These are phyloP conservation scores for Eupeodes luniger DNA, from an alignment of 2,888 invertebrate genomes.

Conservation along the genomic window DNA sequence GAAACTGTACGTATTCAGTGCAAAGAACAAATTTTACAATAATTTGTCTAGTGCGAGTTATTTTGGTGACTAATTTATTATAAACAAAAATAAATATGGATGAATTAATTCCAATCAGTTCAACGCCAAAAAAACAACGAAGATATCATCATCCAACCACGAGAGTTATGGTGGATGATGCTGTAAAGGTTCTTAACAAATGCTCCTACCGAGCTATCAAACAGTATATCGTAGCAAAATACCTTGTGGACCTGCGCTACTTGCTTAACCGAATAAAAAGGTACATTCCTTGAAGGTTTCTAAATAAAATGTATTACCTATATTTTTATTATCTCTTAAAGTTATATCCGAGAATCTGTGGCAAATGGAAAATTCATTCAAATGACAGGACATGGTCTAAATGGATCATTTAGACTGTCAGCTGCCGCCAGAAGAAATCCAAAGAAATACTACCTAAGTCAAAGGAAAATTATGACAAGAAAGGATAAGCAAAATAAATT, in stretches of 20 bases:
- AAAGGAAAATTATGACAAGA: background rate
- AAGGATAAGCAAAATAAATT: background rate
- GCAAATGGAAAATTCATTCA: slow-evolving; percentile 49
- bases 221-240: slow-evolving; percentile 28
- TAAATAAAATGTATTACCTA: background rate
- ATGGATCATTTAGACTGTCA: slow-evolving; percentile 55
- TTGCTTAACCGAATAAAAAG: background rate
- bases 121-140: slow-evolving; percentile 28
- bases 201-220: slow-evolving; percentile 39
- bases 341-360: slow-evolving; percentile 33
- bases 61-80: too few species aligned
- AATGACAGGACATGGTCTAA: slow-evolving; percentile 32
- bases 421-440: slow-evolving; percentile 35
- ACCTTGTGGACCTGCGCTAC: slow-evolving; percentile 25
- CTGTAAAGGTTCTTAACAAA: slow-evolving; percentile 22
- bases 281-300: background rate
- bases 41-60: background rate
- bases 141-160: slow-evolving; percentile 11
- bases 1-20: too few species aligned
- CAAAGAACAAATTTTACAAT: too few species aligned
- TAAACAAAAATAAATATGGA: background rate
- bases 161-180: slow-evolving; percentile 47
- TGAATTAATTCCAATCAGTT: background rate
- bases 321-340: background rate
- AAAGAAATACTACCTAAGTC: background rate